phyloP scores from a whole-genome alignment of 2,888 invertebrate species.

The Lithophane ornitopus region DNA sequence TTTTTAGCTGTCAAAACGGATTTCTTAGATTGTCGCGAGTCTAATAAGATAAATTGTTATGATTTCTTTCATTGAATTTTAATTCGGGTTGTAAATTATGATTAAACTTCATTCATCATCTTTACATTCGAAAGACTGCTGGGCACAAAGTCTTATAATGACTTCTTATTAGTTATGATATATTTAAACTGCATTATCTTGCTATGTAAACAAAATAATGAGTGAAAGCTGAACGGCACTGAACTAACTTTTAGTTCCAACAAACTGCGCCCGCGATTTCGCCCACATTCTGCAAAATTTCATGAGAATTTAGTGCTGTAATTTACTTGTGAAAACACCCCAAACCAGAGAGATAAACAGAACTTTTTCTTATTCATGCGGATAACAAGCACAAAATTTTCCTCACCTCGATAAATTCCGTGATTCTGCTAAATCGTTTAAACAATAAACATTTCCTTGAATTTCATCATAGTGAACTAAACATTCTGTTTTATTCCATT shows the following conservation, averaged over 20 bases:
- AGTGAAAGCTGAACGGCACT: not conserved
- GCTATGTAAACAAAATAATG: not conserved
- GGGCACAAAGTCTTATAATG: not conserved
- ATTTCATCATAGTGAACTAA: constrained; percentile 1
- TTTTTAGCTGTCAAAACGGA: no score
- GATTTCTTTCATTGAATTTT: not conserved
- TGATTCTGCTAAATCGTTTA: not conserved
- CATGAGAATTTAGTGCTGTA: not conserved
- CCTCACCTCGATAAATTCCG: not conserved
- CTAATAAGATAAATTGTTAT: no score
- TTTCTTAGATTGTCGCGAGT: no score
- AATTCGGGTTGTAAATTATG: not conserved
- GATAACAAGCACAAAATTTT: not conserved
- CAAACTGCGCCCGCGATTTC: not conserved
- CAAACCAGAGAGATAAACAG: not conserved
- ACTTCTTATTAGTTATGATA: not conserved
- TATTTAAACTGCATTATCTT: not conserved
- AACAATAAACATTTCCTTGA: constrained; percentile 9
- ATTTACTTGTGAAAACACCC: constrained; percentile 1
- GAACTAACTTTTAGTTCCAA: constrained; percentile 8
- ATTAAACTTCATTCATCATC: no score
- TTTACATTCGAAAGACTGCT: not conserved
- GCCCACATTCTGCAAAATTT: not conserved
- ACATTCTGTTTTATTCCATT: constrained; percentile 28
- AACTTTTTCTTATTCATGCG: not conserved